Conservation (phyloP, 2,888 invertebrate genomes). For the Dryobota labecula region DNA sequence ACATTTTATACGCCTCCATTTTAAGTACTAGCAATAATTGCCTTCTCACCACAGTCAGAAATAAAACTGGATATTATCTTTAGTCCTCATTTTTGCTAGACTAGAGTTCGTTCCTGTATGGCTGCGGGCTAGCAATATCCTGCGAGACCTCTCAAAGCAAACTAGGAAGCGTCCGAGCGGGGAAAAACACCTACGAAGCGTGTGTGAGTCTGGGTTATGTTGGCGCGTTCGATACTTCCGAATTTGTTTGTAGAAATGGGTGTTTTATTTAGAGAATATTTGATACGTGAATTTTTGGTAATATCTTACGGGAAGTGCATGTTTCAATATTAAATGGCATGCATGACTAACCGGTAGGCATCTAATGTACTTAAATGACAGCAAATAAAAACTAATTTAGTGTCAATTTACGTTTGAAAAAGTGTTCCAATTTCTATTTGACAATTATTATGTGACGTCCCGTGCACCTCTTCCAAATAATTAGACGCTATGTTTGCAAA, state of each 20-base stretch:
- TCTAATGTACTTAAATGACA: too few species aligned
- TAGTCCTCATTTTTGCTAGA: constrained; percentile 46
- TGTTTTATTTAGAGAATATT: background rate
- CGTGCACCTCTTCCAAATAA: too few species aligned
- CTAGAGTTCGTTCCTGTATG: constrained; percentile 45
- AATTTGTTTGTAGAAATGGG: background rate
- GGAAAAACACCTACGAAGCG: constrained; percentile 69
- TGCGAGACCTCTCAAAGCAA: constrained; percentile 70
- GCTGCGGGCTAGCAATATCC: constrained; percentile 80
- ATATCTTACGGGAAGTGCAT: background rate
- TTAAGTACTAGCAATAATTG: background rate
- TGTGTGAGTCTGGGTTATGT: constrained; percentile 9
- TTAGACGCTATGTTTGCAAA: too few species aligned
- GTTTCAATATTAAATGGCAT: background rate
- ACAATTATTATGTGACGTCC: too few species aligned
- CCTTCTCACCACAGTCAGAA: background rate
- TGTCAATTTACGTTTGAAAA: too few species aligned
- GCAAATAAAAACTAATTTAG: too few species aligned
- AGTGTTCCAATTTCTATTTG: too few species aligned
- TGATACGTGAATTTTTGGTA: background rate
- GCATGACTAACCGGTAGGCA: too few species aligned
- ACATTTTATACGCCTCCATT: background rate
- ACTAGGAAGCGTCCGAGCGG: constrained; percentile 71
- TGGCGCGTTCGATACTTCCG: constrained; percentile 29
- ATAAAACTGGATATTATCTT: constrained; percentile 56